Conservation (phyloP, 2,113 vertebrate species). For the Callipepla squamata region DNA sequence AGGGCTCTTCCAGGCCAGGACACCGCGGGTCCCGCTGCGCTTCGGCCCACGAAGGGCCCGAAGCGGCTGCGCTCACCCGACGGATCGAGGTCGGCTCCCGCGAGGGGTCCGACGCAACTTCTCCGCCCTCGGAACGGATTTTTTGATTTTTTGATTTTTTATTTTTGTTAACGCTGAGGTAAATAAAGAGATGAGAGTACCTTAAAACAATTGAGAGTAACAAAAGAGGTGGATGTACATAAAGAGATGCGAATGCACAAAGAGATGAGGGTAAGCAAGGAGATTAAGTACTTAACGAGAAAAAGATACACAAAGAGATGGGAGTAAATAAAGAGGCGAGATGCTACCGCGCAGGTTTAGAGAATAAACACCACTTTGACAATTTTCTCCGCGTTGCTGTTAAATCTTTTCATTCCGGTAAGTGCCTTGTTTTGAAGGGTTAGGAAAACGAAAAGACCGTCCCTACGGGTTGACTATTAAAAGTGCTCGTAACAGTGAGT, state of each 20-base stretch:
- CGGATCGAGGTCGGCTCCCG: background rate
- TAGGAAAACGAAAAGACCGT: background rate
- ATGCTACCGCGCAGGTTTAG: background rate
- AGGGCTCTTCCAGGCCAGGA: too few relatives aligned
- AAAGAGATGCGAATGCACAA: background rate
- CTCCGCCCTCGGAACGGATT: background rate
- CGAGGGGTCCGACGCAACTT: background rate
- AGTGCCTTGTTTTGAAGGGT: background rate
- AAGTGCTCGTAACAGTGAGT: background rate
- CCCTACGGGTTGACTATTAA: background rate
- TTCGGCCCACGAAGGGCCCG: too few relatives aligned
- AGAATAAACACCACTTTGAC: background rate
- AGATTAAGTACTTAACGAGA: background rate
- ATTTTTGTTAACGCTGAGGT: background rate
- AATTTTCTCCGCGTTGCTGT: background rate
- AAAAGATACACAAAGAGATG: background rate
- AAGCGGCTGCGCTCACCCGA: background rate
- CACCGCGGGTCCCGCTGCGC: background rate
- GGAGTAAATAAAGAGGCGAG: background rate
- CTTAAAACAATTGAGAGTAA: background rate
- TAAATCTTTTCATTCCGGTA: background rate
- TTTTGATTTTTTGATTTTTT: too few relatives aligned
- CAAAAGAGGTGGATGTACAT: background rate
- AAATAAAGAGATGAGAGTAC: background rate
- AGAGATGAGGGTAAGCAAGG: background rate